Percentiles rank a stretch among this genome's conserved stretches.
phyloP scores from a whole-genome alignment of 2,888 invertebrate species.

The Rhingia rostrata region DNA sequence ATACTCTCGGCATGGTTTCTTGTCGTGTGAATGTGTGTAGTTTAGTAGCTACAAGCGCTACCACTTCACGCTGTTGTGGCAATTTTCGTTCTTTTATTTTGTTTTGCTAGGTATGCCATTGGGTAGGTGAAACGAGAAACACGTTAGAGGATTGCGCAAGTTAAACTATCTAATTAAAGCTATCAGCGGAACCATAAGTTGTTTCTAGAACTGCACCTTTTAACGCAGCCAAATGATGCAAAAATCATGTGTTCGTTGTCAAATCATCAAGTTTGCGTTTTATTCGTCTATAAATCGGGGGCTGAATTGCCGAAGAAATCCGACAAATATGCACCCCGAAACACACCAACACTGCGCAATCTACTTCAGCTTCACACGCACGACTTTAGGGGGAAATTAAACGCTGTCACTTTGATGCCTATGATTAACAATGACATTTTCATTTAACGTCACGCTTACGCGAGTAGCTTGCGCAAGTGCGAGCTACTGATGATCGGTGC shows the following conservation, averaged over 20 bases:
- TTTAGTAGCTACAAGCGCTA: conserved; percentile 47
- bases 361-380: conserved; percentile 35
- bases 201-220: conserved; percentile 25
- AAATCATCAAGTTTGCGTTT: conserved; percentile 46
- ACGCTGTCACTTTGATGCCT: conserved; percentile 60
- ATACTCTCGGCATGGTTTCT: conserved; percentile 50
- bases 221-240: conserved; percentile 23
- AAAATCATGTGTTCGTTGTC: conserved; percentile 18
- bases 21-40: conserved; percentile 28
- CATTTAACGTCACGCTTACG: conserved; percentile 54
- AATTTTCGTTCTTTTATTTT: conserved; percentile 10
- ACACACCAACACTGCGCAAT: conserved; percentile 1
- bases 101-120: conserved; percentile 7
- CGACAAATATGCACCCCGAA: neutral
- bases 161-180: conserved; percentile 61
- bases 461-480: neutral
- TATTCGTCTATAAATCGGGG: conserved; percentile 40
- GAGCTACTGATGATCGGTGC: conserved; percentile 18
- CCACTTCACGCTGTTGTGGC: conserved; percentile 40
- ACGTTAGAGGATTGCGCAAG: conserved; percentile 43
- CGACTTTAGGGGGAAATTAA: conserved; percentile 49
- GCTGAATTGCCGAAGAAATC: neutral
- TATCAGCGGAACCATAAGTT: conserved; percentile 53
- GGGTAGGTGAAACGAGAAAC: conserved; percentile 27
- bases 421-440: conserved; percentile 59